These are phyloP conservation scores for Callipepla squamata DNA, from an alignment of 2,113 vertebrate genomes.

Conservation along the genomic window DNA sequence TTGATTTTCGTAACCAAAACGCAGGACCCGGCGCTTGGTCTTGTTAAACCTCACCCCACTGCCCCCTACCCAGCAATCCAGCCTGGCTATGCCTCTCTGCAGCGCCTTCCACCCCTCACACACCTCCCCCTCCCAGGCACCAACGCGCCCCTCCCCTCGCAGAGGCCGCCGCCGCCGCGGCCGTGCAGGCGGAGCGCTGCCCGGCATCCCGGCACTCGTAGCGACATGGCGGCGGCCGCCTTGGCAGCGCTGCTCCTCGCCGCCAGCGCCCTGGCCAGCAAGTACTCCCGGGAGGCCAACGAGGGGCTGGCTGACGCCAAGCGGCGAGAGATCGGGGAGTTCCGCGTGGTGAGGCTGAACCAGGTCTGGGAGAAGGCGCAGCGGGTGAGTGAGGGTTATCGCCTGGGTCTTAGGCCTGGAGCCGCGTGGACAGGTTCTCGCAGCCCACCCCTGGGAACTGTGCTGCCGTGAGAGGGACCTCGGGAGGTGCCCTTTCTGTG, in stretches of 20 bases:
- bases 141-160: fast-evolving
- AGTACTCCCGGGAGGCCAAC: conserved; percentile 89
- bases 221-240: background rate
- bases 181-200: background rate
- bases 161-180: fast-evolving
- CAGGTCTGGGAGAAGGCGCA: conserved; percentile 95
- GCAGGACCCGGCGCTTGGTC: no score
- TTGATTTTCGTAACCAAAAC: no score
- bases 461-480: background rate
- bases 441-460: background rate
- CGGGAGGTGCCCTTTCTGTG: background rate
- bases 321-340: conserved; percentile 76
- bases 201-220: conserved; percentile 32
- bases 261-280: conserved; percentile 75
- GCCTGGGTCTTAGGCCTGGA: background rate
- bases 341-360: conserved; percentile 90
- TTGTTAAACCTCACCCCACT: no score
- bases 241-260: background rate
- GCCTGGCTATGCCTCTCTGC: no score
- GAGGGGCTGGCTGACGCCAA: conserved; percentile 63
- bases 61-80: no score
- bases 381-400: conserved; percentile 77
- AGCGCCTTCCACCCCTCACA: no score
- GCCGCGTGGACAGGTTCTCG: background rate
- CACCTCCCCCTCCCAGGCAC: fast-evolving